Conservation (phyloP, 2,113 vertebrate species). For the Serinus canaria region DNA sequence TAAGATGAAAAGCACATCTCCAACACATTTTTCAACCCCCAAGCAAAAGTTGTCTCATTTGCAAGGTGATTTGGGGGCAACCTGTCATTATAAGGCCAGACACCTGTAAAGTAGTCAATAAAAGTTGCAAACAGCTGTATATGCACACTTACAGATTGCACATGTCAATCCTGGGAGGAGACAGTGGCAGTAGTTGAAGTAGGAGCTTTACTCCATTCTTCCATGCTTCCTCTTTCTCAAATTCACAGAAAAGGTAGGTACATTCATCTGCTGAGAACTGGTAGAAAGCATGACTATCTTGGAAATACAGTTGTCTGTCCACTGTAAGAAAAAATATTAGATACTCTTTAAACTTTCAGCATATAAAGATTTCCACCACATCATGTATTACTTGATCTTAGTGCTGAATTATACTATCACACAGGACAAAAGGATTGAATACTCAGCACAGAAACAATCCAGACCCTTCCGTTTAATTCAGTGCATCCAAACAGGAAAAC, state of each 20-base stretch:
- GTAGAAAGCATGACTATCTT: slow-evolving; percentile 91
- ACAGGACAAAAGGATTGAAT: not conserved
- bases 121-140: not conserved
- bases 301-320: slow-evolving; percentile 91
- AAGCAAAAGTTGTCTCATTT: not conserved
- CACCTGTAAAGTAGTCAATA: not conserved
- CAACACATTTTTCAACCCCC: not conserved
- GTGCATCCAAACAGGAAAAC: not conserved
- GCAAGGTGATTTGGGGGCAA: not conserved
- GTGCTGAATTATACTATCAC: not conserved
- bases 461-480: not conserved
- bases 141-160: slow-evolving; percentile 85
- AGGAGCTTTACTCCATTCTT: slow-evolving; percentile 90
- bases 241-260: slow-evolving; percentile 88
- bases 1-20: not conserved
- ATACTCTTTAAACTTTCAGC: not conserved
- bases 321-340: slow-evolving; percentile 73
- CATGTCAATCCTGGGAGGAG: slow-evolving; percentile 80
- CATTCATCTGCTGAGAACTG: slow-evolving; percentile 97
- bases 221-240: slow-evolving; percentile 90
- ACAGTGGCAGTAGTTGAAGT: slow-evolving; percentile 86
- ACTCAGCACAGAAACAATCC: not conserved
- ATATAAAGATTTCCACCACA: not conserved
- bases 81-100: not conserved
- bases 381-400: not conserved